These are phyloP conservation scores for Halcyon chelicuti DNA, from an alignment of 2,797 vertebrate genomes.

Conservation along the genomic window DNA sequence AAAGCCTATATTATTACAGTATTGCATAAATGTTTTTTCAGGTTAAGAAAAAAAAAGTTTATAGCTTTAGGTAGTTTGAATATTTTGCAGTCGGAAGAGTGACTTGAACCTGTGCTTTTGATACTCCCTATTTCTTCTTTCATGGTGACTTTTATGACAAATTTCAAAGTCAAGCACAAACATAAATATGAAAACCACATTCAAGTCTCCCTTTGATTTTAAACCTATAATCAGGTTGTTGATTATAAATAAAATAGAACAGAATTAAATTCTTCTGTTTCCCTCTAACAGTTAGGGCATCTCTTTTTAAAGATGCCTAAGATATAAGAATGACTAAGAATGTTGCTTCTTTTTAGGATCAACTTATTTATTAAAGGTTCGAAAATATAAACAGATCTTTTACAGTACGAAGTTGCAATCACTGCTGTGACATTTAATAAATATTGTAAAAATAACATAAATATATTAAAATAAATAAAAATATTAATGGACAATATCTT, in stretches of 20 bases:
- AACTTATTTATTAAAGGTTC: background rate
- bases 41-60: background rate
- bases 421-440: background rate
- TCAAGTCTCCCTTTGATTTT: background rate
- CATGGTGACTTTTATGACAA: background rate
- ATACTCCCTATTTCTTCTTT: background rate
- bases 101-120: background rate
- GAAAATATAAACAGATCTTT: background rate
- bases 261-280: background rate
- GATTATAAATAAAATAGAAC: background rate
- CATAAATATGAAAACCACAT: constrained; percentile 8
- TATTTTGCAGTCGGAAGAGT: background rate
- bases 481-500: background rate
- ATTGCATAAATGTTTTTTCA: background rate
- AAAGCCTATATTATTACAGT: background rate
- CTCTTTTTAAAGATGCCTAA: background rate
- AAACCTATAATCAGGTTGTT: background rate
- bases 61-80: background rate
- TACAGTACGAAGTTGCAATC: background rate
- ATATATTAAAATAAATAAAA: background rate
- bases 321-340: background rate
- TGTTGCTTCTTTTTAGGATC: background rate
- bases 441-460: background rate
- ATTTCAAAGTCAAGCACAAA: background rate
- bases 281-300: background rate